These are phyloP conservation scores for Alitta virens DNA, from an alignment of 2,888 invertebrate genomes.

Conservation along the genomic window DNA sequence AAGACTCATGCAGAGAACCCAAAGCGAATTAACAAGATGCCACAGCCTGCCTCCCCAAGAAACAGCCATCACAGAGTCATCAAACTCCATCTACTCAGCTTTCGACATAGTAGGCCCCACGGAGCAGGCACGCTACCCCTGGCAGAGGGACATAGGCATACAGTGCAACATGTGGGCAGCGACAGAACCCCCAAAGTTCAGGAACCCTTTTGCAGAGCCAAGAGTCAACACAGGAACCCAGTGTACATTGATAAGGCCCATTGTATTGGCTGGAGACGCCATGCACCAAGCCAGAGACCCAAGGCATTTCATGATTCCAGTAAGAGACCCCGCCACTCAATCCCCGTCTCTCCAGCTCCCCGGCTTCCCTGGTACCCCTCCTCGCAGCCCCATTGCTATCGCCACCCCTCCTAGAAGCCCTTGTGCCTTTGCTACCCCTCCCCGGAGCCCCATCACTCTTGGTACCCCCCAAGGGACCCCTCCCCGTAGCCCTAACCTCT, in stretches of 20 bases:
- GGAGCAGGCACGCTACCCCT: slow-evolving; percentile 6
- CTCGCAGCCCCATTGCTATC: too few species aligned
- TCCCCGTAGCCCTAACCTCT: too few species aligned
- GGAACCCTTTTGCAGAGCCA: not conserved
- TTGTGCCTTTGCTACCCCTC: too few species aligned
- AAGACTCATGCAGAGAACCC: not conserved
- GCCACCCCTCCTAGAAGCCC: too few species aligned
- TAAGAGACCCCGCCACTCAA: too few species aligned
- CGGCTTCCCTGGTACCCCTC: too few species aligned
- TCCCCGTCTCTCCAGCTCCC: too few species aligned
- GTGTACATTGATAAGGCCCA: not conserved
- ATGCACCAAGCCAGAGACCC: too few species aligned
- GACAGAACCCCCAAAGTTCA: too few species aligned
- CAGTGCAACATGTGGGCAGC: slow-evolving; percentile 3
- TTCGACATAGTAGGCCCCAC: slow-evolving; percentile 11
- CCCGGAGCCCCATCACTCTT: too few species aligned
- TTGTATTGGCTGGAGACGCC: not conserved
- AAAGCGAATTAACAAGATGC: not conserved
- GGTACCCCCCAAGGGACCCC: too few species aligned
- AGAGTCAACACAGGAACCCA: not conserved
- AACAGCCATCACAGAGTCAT: not conserved
- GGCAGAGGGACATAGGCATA: slow-evolving; percentile 11
- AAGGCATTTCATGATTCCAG: too few species aligned
- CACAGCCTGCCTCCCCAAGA: not conserved
- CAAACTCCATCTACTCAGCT: slow-evolving; percentile 8